These are phyloP conservation scores for Artemia sinica DNA, from an alignment of 2,888 invertebrate species.

Conservation along the genomic window DNA sequence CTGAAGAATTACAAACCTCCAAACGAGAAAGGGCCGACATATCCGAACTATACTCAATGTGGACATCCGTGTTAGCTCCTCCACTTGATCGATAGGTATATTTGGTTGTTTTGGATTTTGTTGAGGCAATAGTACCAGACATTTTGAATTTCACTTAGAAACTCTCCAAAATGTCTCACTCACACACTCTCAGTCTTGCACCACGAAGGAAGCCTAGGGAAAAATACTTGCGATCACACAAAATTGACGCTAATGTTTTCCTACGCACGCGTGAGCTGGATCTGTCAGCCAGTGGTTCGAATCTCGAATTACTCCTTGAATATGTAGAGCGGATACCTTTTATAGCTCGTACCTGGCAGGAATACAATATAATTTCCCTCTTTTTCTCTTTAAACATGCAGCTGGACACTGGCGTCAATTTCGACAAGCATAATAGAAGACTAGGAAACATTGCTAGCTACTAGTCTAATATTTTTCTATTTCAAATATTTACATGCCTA, in stretches of 20 bases:
- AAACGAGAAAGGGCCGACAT: slow-evolving; percentile 82
- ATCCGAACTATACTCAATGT: slow-evolving; percentile 86
- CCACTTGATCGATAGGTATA: slow-evolving; percentile 70
- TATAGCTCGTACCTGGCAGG: slow-evolving; percentile 4
- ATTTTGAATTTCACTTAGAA: slow-evolving; percentile 24
- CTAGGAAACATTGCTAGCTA: too few relatives aligned
- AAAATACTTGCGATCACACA: background rate
- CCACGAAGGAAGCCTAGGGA: background rate
- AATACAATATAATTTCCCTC: background rate
- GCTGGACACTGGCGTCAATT: too few relatives aligned
- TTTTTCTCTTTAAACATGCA: too few relatives aligned
- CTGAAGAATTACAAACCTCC: slow-evolving; percentile 51
- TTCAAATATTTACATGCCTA: too few relatives aligned
- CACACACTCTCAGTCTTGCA: background rate
- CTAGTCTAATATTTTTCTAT: too few relatives aligned
- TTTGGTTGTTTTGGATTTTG: slow-evolving; percentile 46
- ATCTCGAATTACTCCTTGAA: slow-evolving; percentile 4
- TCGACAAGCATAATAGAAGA: too few relatives aligned
- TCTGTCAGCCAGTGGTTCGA: slow-evolving; percentile 7
- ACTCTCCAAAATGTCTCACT: slow-evolving; percentile 13
- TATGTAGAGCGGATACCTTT: background rate
- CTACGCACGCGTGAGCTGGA: background rate
- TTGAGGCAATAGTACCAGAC: slow-evolving; percentile 29
- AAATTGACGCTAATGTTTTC: background rate
- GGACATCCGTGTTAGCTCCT: slow-evolving; percentile 71